phyloP scores from a whole-genome alignment of 2,797 vertebrate genomes.

The Anguilla megastoma region DNA sequence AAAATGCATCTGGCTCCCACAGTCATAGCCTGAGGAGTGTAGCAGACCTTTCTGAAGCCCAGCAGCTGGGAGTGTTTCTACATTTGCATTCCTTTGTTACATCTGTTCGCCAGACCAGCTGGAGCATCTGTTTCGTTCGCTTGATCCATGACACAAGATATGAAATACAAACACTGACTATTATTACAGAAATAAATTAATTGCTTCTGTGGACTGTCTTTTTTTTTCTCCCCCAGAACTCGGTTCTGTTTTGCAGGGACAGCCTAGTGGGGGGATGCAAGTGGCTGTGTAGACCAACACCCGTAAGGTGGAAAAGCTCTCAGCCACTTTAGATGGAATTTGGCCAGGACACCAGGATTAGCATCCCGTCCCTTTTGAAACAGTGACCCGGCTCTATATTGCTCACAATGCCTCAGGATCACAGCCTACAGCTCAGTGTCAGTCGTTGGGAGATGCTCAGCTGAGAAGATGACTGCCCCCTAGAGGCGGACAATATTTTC shows the following conservation, averaged over 20 bases:
- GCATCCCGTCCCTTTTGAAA: not conserved
- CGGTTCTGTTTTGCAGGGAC: not conserved
- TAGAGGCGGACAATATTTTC: not conserved
- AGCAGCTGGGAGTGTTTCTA: conserved; percentile 69
- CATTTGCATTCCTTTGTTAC: conserved; percentile 81
- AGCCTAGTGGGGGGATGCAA: not conserved
- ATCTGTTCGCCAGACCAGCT: conserved; percentile 77
- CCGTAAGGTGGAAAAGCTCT: not conserved
- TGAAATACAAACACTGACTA: not conserved
- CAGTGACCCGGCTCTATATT: not conserved
- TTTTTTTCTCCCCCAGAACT: not conserved
- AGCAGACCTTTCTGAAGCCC: not conserved
- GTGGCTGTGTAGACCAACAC: not conserved
- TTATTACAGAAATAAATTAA: not conserved
- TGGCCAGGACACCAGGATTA: not conserved
- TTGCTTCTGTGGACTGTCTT: not conserved
- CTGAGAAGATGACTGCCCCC: not conserved
- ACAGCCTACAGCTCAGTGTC: not conserved
- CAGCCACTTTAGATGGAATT: not conserved
- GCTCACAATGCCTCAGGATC: not conserved
- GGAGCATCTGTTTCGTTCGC: conserved; percentile 76
- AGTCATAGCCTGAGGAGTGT: not conserved
- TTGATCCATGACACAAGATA: conserved; percentile 69
- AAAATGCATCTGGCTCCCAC: not conserved
- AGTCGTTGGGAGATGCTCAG: not conserved